Evolutionary conservation across 2,888 invertebrate genomes (phyloP), one percentile per base, ranked within the genome.

Genomic region (Drosophila kuntzei): DNA sequence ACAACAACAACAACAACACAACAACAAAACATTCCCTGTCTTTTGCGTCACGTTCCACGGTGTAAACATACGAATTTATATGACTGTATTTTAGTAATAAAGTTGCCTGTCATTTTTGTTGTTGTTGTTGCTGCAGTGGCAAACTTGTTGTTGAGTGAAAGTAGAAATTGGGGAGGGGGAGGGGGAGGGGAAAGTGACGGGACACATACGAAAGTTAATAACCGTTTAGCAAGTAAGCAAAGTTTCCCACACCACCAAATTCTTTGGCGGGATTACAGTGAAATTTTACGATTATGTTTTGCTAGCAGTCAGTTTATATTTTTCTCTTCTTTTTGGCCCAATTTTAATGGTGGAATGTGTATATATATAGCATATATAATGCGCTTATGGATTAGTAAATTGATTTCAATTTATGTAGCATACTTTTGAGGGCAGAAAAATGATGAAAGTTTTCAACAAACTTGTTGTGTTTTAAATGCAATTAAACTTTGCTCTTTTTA

Each of bases 151-250:
- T 32, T n/a, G 12, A 14, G 2, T 18, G 29, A 14, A 9, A 20
- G 18, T 18, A 9, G 20, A 7, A 7, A 12, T 9, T 27, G 27
- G 22, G 22, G 9, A 2, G 29, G 11, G 41, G n/a, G 20, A n/a
- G 5, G 2, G 18, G 44, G 3, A 3, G 18, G 43, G 11, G 1
- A n/a, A 22, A 36, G 22, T 20, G 20, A 27, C 18, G 66, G 72
- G 73, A 76, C 85, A 87, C 79, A 79, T 87, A 76, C 67, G 70
- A 87, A 85, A 84, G 82, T 84, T 87, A 84, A 84, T 84, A 85
- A 85, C 82, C 83, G 83, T 87, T 84, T 84, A 82, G 87, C 82
- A 62, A 67, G 69, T 78, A 71, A 76, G 58, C 71, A 64, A 72
- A 75, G 70, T 72, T 64, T 34, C 73, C 44, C 29, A 2, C 12